A percentile compares a stretch with the other conserved stretches of the same genome.
These are phyloP conservation scores for Schrankia costaestrigalis DNA, from an alignment of 2,888 invertebrate species.

Conservation along the genomic window DNA sequence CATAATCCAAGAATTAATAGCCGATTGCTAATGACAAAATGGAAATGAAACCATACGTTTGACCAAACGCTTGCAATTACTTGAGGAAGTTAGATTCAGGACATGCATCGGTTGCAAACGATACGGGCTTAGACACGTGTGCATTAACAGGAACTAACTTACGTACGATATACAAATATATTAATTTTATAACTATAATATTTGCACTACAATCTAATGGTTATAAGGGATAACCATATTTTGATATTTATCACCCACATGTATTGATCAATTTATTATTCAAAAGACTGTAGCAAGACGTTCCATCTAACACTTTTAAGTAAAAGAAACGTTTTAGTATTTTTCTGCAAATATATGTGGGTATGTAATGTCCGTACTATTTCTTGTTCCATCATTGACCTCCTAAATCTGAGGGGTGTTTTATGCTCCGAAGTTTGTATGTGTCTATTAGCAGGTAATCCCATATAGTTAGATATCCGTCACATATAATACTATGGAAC, in stretches of 20 bases:
- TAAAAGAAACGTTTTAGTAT: no score
- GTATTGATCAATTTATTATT: no score
- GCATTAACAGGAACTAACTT: conserved; percentile 19
- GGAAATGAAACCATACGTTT: conserved; percentile 63
- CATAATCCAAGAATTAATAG: conserved; percentile 78
- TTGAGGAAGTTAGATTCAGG: conserved; percentile 57
- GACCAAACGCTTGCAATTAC: conserved; percentile 64
- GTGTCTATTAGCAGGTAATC: no score
- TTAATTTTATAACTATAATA: conserved; percentile 3
- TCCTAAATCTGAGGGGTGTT: no score
- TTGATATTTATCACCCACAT: conserved; percentile 18
- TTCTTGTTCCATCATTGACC: no score
- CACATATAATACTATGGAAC: no score
- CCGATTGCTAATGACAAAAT: conserved; percentile 75
- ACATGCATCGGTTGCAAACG: conserved; percentile 41
- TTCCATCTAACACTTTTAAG: no score
- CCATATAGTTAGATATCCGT: no score
- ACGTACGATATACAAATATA: conserved; percentile 7
- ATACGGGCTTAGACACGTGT: conserved; percentile 72
- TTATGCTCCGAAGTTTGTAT: no score
- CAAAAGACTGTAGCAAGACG: no score
- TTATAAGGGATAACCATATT: conserved; percentile 2
- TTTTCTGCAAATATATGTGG: no score
- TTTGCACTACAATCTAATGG: conserved; percentile 2
- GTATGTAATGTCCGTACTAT: no score